Conservation (phyloP, 2,113 vertebrate genomes). For the Nannospalax galili region DNA sequence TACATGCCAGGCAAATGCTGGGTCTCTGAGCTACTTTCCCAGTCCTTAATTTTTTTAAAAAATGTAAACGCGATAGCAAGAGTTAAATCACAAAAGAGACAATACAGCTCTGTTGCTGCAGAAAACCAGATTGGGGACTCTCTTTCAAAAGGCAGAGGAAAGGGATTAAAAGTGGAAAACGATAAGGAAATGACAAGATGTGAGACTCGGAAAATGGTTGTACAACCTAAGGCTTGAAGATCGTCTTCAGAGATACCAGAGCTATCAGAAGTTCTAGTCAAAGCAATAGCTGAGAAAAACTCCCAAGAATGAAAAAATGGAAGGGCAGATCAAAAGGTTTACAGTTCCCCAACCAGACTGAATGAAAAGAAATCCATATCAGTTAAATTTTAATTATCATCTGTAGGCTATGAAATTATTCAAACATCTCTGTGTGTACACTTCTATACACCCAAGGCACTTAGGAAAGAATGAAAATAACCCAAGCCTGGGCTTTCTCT, state of each 20-base stretch:
- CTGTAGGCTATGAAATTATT: slow-evolving; percentile 31
- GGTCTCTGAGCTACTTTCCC: not conserved
- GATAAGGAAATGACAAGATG: slow-evolving; percentile 58
- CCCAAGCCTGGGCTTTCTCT: not conserved
- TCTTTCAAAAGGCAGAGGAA: slow-evolving; percentile 46
- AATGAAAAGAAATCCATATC: slow-evolving; percentile 16
- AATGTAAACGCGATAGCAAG: slow-evolving; percentile 40
- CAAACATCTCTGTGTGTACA: not conserved
- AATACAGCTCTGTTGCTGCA: not conserved
- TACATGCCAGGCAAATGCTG: not conserved
- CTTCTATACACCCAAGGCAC: not conserved
- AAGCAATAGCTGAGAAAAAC: not conserved
- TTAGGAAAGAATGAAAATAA: slow-evolving; percentile 2
- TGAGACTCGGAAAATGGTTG: slow-evolving; percentile 60
- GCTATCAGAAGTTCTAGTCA: slow-evolving; percentile 5
- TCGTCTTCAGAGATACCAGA: slow-evolving; percentile 39
- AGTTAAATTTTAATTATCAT: slow-evolving; percentile 29
- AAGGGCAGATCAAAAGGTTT: not conserved
- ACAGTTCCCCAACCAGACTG: slow-evolving; percentile 6
- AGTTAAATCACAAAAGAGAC: slow-evolving; percentile 11
- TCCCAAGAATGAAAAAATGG: not conserved
- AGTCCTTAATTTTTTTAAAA: slow-evolving; percentile 16
- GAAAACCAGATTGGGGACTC: slow-evolving; percentile 49
- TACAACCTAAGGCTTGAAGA: slow-evolving; percentile 46
- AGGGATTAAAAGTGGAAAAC: slow-evolving; percentile 64